phyloP scores from a whole-genome alignment of 2,888 invertebrate species.

The Eumerus sabulonum region DNA sequence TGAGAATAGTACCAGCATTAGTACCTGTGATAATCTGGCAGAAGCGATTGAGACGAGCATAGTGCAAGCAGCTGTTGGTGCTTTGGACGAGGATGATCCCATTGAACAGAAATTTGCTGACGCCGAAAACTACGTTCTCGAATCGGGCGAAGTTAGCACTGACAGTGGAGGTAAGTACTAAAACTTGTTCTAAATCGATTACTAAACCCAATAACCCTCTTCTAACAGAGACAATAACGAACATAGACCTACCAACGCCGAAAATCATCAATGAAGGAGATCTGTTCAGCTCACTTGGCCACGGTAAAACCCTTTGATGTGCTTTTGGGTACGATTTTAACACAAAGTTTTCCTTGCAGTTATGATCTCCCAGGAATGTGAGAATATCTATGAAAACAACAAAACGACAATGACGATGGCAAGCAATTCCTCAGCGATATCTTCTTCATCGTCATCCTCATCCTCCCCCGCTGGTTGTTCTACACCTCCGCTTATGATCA shows the following conservation, averaged over 20 bases:
- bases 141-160: constrained; percentile 81
- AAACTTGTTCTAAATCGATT: not conserved
- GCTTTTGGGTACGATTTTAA: not conserved
- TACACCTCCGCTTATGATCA: constrained; percentile 70
- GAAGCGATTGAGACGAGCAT: constrained; percentile 68
- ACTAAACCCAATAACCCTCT: constrained; percentile 8
- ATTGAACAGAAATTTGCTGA: constrained; percentile 86
- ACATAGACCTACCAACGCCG: constrained; percentile 44
- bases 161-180: constrained; percentile 74
- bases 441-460: constrained; percentile 71
- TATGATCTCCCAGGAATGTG: constrained; percentile 72
- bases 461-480: constrained; percentile 72
- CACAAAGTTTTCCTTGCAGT: constrained; percentile 15
- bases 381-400: constrained; percentile 72
- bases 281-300: constrained; percentile 75
- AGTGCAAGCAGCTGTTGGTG: constrained; percentile 54
- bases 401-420: constrained; percentile 62
- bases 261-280: constrained; percentile 71
- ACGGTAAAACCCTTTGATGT: constrained; percentile 71
- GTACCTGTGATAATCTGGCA: constrained; percentile 77
- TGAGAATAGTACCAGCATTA: constrained; percentile 73
- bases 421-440: constrained; percentile 71
- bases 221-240: constrained; percentile 47
- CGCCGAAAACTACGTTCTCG: constrained; percentile 88
- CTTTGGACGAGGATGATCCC: constrained; percentile 79